Evolutionary conservation across 2,113 vertebrate species (phyloP).

Genomic region (Pseudois nayaur): DNA sequence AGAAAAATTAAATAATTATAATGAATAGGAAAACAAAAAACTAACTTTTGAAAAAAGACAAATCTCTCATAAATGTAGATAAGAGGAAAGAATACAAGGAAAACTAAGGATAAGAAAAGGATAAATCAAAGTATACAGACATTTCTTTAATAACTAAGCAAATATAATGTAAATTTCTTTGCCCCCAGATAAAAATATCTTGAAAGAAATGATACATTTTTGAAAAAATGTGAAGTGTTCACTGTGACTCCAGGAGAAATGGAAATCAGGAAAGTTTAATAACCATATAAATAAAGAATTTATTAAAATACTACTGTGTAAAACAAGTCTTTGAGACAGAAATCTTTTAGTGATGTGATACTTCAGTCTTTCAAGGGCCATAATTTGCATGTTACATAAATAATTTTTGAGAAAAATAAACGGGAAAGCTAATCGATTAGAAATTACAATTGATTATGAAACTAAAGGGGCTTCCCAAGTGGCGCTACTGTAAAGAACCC

Average conservation of each 20-base stretch:
- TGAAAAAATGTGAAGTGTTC: not conserved
- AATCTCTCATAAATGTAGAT: constrained; percentile 9
- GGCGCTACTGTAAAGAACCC: not conserved
- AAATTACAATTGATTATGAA: not conserved
- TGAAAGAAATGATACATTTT: not conserved
- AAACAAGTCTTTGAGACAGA: not conserved
- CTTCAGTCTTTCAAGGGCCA: not conserved
- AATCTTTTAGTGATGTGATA: not conserved
- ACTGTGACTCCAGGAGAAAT: not conserved
- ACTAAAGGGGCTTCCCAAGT: not conserved
- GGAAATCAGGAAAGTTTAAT: not conserved
- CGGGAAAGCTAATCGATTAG: not conserved
- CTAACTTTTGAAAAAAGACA: not conserved
- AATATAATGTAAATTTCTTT: not conserved
- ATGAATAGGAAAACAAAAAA: not conserved
- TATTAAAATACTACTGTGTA: not conserved
- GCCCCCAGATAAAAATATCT: not conserved
- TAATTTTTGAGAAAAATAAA: not conserved
- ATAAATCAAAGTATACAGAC: not conserved
- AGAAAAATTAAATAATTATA: constrained; percentile 1
- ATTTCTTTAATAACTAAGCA: not conserved
- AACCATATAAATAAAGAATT: not conserved
- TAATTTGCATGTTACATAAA: not conserved
- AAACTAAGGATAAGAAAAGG: not conserved
- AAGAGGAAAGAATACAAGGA: not conserved